These are phyloP conservation scores for Polydrusus tereticollis DNA, from an alignment of 2,888 invertebrate genomes.

Conservation along the genomic window DNA sequence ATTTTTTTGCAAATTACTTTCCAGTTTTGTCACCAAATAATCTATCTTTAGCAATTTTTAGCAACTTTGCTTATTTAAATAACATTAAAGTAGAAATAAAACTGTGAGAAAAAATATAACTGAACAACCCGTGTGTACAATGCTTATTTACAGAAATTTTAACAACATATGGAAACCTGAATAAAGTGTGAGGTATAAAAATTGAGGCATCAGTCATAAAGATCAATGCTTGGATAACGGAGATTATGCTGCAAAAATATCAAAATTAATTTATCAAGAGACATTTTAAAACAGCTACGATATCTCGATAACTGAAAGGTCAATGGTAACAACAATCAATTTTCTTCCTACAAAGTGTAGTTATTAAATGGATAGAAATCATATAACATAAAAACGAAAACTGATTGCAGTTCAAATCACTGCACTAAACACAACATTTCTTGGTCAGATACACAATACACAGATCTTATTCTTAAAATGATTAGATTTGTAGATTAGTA, in stretches of 20 bases:
- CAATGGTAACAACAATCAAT: not conserved
- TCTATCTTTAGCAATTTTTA: not conserved
- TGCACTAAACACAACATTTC: conserved; percentile 3
- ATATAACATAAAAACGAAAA: not conserved
- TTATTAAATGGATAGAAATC: too few relatives aligned
- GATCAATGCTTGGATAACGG: conserved; percentile 44
- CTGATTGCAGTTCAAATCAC: not conserved
- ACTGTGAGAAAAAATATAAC: conserved; percentile 48
- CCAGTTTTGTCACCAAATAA: not conserved
- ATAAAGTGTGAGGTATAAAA: conserved; percentile 49
- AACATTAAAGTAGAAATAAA: conserved; percentile 45
- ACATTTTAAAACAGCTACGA: not conserved
- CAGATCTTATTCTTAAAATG: not conserved
- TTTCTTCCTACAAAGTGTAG: not conserved
- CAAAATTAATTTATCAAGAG: not conserved
- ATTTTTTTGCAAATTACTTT: not conserved
- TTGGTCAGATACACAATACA: not conserved
- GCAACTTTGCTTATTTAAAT: not conserved
- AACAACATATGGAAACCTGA: conserved; percentile 53
- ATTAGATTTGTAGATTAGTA: not conserved
- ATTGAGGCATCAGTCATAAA: conserved; percentile 49
- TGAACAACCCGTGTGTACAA: conserved; percentile 54
- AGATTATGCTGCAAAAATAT: conserved; percentile 31
- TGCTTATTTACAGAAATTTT: conserved; percentile 53
- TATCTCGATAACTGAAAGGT: not conserved